These are phyloP conservation scores for Patella depressa DNA, from an alignment of 2,888 invertebrate species.

Conservation along the genomic window DNA sequence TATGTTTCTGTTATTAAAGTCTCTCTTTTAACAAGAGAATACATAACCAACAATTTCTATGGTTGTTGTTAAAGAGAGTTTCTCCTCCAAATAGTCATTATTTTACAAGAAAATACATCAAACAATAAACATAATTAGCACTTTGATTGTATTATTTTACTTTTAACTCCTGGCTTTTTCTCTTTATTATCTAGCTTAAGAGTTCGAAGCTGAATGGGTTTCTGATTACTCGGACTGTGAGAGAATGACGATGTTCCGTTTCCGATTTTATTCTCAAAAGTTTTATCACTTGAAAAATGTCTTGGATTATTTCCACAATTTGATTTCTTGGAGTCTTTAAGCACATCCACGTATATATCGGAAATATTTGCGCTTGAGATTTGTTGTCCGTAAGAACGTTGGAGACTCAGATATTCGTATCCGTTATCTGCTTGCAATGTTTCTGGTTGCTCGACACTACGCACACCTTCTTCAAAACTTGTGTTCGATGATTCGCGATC, in stretches of 20 bases:
- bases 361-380: neutral
- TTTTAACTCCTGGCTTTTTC: conserved; percentile 23
- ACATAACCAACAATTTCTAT: too few relatives aligned
- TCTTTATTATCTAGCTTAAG: conserved; percentile 24
- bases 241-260: too few relatives aligned
- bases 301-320: too few relatives aligned
- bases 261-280: too few relatives aligned
- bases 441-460: neutral
- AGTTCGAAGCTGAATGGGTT: conserved; percentile 10
- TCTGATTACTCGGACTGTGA: neutral
- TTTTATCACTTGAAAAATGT: too few relatives aligned
- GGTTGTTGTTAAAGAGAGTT: too few relatives aligned
- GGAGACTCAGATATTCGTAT: conserved; percentile 14
- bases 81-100: too few relatives aligned
- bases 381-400: neutral
- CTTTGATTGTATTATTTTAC: conserved; percentile 50
- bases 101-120: too few relatives aligned
- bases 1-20: too few relatives aligned
- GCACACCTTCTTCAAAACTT: conserved; percentile 19
- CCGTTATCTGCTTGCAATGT: conserved; percentile 5
- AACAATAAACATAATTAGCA: conserved; percentile 36
- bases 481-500: conserved; percentile 35
- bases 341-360: neutral
- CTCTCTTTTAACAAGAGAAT: too few relatives aligned
- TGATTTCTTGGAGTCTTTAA: neutral